Conservation (phyloP, 2,113 vertebrate genomes). For the Anoplopoma fimbria region DNA sequence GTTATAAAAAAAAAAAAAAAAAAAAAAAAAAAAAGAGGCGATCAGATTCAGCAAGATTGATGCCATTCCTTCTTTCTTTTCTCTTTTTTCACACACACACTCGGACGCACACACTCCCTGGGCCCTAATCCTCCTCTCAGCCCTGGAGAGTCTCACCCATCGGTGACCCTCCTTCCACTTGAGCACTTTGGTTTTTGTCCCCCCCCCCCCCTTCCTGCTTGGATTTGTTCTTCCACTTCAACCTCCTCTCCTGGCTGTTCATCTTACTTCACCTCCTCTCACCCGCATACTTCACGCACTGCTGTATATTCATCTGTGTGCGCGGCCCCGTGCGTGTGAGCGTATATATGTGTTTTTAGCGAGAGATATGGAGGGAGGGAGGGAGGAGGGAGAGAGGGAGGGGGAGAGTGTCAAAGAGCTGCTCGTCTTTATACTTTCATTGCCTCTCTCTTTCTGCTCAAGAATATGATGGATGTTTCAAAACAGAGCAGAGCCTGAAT, state of each 20-base stretch:
- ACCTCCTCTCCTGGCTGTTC: conserved; percentile 50
- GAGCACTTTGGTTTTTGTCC: conserved; percentile 25
- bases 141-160: conserved; percentile 35
- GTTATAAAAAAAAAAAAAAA: conserved; percentile 63
- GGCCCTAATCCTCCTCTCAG: conserved; percentile 29
- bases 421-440: conserved; percentile 48
- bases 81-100: conserved; percentile 33
- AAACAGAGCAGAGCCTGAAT: conserved; percentile 67
- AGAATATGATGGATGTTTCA: conserved; percentile 72
- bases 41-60: conserved; percentile 69
- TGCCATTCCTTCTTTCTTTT: conserved; percentile 51
- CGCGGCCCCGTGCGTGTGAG: background rate
- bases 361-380: background rate
- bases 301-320: conserved; percentile 26
- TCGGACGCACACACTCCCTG: background rate
- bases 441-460: conserved; percentile 48
- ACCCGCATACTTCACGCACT: conserved; percentile 27
- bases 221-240: conserved; percentile 40
- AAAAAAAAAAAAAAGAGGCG: conserved; percentile 60
- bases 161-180: conserved; percentile 50
- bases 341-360: conserved; percentile 51
- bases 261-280: conserved; percentile 57
- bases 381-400: background rate
- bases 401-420: conserved; percentile 39
- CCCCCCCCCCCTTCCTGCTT: background rate